Conservation (phyloP, 1,140 invertebrate species). For the Drosophila murphyi region DNA sequence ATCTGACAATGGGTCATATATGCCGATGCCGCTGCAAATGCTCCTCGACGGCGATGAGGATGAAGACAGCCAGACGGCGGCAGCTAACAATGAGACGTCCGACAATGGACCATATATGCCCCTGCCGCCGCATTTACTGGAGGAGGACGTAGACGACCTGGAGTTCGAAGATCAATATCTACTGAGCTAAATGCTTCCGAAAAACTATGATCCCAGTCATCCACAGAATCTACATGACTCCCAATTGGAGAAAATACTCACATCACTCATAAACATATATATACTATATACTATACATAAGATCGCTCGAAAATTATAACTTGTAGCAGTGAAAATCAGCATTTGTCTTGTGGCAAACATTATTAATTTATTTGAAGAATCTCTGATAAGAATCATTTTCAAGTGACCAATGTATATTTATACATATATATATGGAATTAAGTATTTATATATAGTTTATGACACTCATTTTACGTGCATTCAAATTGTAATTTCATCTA, state of each 20-base stretch:
- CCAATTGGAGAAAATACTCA: conserved; percentile 14
- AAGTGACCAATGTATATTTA: not conserved
- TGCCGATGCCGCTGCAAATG: conserved; percentile 7
- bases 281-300: not conserved
- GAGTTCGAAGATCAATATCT: conserved; percentile 74
- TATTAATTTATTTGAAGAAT: too few relatives aligned
- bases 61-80: not conserved
- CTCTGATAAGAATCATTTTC: not conserved
- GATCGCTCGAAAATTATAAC: too few relatives aligned
- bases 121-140: conserved; percentile 65
- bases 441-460: conserved; percentile 39
- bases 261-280: conserved; percentile 1
- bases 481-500: conserved; percentile 7
- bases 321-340: too few relatives aligned
- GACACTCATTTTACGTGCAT: not conserved
- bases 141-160: conserved; percentile 53
- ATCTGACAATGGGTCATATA: not conserved
- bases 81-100: conserved; percentile 8
- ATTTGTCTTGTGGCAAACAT: too few relatives aligned
- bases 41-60: conserved; percentile 43
- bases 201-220: conserved; percentile 22
- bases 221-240: conserved; percentile 25
- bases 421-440: conserved; percentile 5
- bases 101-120: conserved; percentile 62
- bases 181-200: conserved; percentile 50